phyloP scores from a whole-genome alignment of 2,113 vertebrate genomes.

The Tyrannus savana region DNA sequence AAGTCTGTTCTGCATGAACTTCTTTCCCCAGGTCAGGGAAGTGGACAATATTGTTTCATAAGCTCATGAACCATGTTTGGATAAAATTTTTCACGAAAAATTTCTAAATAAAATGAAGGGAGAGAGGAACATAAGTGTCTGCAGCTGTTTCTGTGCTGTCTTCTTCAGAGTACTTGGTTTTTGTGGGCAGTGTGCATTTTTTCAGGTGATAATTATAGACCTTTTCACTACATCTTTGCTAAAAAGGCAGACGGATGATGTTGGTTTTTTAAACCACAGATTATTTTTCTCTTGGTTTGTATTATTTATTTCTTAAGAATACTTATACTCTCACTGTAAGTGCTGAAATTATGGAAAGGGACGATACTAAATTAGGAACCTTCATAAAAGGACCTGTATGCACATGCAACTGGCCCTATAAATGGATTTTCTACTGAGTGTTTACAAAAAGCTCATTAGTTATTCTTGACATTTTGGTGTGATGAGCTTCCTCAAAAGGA shows the following conservation, averaged over 20 bases:
- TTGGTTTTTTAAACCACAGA: not conserved
- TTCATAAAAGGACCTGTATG: not conserved
- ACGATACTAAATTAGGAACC: not conserved
- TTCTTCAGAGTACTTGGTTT: not conserved
- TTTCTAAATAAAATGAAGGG: not conserved
- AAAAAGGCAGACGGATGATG: not conserved
- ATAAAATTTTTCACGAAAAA: not conserved
- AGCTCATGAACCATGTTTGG: not conserved
- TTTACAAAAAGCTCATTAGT: not conserved
- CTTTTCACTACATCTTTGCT: not conserved
- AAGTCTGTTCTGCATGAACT: not conserved
- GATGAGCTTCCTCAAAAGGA: not conserved
- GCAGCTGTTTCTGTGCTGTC: not conserved
- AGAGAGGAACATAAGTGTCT: not conserved
- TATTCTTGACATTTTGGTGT: not conserved
- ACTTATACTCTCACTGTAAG: not conserved
- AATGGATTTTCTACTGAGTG: not conserved
- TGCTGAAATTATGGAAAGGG: not conserved
- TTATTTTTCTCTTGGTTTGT: not conserved
- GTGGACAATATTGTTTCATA: not conserved
- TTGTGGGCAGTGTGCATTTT: not conserved
- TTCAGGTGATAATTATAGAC: not conserved
- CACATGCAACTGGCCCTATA: not conserved
- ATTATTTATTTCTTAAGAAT: conserved; percentile 1
- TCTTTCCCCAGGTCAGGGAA: not conserved